Evolutionary conservation across 2,113 vertebrate species (phyloP), one percentile per base, ranked within the genome.

Genomic region (Chunga burmeisteri): DNA sequence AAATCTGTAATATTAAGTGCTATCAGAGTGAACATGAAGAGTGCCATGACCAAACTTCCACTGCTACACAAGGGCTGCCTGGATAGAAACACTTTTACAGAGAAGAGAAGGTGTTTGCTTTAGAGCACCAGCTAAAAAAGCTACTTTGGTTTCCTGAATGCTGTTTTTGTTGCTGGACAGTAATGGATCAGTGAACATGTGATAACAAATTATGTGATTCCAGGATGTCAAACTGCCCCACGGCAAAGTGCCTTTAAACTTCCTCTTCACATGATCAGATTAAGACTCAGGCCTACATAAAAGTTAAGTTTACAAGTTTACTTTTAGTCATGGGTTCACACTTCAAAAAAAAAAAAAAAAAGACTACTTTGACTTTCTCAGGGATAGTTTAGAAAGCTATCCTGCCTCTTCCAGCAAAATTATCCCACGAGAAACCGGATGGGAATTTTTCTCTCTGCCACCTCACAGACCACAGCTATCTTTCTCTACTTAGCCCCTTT

Each of bases 391-490:
- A 68, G 55, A 61, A 91, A 84, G 65, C 56, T 36, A 38, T 42
- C 56, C 73, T 42, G 66, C 25, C 56, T 85, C 74, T 72, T 82
- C 70, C 84, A 95, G 61, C 56, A 81, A 44, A 89, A 94, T n/a
- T 93, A 93, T 95, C 94, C 95, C 90, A 93, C 0, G 46, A 88
- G 95, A 94, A 94, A 95, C 80, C 30, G 22, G 73, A 94, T 80
- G 62, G 49, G 84, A 93, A 62, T 77, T 87, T 62, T 86, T 38
- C 56, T 80, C 40, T 82, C 71, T 85, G 62, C 42, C 62, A 62
- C 80, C 67, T 82, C 84, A 84, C 30, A 95, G 53, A 93, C 86
- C 93, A 68, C 92, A 94, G 78, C 40, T 92, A 86, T 83, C 80
- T 61, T 67, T 61, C 78, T 59, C 49, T 44, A 52, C 68, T 84